Percentiles rank a stretch among this genome's conserved stretches.
These are phyloP conservation scores for Myiozetetes cayanensis DNA, from an alignment of 2,113 vertebrate genomes.

Conservation along the genomic window DNA sequence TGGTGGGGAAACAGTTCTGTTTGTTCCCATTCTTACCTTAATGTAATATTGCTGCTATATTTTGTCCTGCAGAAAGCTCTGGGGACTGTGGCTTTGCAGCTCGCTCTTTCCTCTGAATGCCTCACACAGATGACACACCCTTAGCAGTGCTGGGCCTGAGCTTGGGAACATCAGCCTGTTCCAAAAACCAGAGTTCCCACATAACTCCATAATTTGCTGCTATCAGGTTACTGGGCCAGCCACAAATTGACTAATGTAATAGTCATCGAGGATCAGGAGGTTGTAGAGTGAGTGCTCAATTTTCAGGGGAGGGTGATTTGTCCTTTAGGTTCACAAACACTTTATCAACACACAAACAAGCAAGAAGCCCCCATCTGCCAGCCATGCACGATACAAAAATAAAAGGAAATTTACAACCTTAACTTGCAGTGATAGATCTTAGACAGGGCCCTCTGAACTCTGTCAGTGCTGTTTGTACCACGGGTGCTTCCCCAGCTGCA, in stretches of 20 bases:
- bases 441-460: neutral
- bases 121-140: constrained; percentile 58
- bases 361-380: neutral
- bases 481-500: neutral
- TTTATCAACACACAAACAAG: neutral
- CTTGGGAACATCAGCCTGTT: constrained; percentile 69
- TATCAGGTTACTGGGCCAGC: constrained; percentile 65
- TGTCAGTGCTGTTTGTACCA: neutral
- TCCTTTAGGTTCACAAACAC: neutral
- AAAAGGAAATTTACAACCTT: neutral
- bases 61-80: constrained; percentile 15
- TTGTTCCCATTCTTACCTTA: neutral
- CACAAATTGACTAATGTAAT: constrained; percentile 57
- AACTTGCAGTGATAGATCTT: neutral
- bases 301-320: constrained; percentile 21
- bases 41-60: neutral
- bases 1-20: neutral
- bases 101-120: constrained; percentile 20
- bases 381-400: neutral
- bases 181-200: constrained; percentile 75
- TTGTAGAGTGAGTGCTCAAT: constrained; percentile 4
- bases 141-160: constrained; percentile 25
- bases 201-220: constrained; percentile 58
- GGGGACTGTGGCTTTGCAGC: neutral
- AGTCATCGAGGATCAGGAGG: constrained; percentile 16